phyloP scores from a whole-genome alignment of 2,113 vertebrate genomes.

The Speoplatyrhinus poulsoni region DNA sequence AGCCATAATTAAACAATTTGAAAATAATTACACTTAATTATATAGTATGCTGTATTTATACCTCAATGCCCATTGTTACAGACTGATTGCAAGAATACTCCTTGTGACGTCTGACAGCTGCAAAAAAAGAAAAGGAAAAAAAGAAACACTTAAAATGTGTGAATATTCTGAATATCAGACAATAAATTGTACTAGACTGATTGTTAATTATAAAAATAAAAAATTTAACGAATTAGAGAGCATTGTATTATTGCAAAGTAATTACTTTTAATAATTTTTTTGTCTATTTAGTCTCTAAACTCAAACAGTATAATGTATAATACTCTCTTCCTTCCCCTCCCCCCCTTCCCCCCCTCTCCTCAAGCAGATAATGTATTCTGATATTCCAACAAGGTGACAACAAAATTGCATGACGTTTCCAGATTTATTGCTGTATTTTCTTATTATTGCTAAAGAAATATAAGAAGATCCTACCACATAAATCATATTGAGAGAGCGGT shows the following conservation, averaged over 20 bases:
- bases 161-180: no score
- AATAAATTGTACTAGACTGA: background rate
- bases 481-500: conserved; percentile 75
- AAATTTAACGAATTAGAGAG: background rate
- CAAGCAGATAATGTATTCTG: conserved; percentile 72
- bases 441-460: conserved; percentile 80
- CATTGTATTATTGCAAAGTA: no score
- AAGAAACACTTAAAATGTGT: no score
- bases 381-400: conserved; percentile 80
- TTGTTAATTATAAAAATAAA: background rate
- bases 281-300: background rate
- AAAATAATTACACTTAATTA: conserved; percentile 46
- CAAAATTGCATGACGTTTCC: conserved; percentile 81
- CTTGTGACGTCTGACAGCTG: conserved; percentile 1
- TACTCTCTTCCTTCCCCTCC: conserved; percentile 11
- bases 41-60: conserved; percentile 25
- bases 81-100: background rate
- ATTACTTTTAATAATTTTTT: no score
- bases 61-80: conserved; percentile 11
- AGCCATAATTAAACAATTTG: conserved; percentile 46
- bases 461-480: conserved; percentile 77
- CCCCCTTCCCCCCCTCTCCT: conserved; percentile 31
- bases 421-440: conserved; percentile 84
- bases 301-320: background rate
- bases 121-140: no score